Evolutionary conservation across 2,888 invertebrate species (phyloP).

Genomic region (Nomada flava): DNA sequence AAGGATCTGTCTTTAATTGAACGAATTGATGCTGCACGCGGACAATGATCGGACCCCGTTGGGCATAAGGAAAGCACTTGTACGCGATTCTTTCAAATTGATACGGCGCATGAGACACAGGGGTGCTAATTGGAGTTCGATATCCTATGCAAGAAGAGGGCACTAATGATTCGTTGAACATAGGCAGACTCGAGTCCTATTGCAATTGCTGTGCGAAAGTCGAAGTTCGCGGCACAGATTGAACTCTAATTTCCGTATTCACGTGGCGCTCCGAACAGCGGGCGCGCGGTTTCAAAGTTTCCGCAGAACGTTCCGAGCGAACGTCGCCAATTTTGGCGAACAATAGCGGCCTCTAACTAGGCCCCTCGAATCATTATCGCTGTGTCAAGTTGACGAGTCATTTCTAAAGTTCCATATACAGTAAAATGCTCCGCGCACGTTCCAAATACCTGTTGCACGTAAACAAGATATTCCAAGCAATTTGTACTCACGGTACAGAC

Average conservation of each 20-base stretch:
- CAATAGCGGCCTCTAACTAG: neutral
- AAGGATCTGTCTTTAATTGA: slow-evolving; percentile 41
- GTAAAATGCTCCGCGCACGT: neutral
- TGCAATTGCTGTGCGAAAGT: neutral
- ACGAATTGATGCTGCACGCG: neutral
- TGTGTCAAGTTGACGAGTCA: neutral
- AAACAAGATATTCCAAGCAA: neutral
- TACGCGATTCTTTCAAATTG: neutral
- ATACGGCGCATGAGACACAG: neutral
- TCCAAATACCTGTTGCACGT: neutral
- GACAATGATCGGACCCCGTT: neutral
- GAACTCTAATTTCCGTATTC: neutral
- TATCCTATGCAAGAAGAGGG: too few species aligned
- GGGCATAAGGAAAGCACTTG: neutral
- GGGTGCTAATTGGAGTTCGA: neutral
- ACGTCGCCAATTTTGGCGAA: neutral
- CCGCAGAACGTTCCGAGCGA: neutral
- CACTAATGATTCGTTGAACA: too few species aligned
- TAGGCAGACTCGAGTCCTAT: too few species aligned
- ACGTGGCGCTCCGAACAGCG: too few species aligned
- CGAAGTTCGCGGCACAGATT: accelerated
- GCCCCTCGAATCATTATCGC: neutral
- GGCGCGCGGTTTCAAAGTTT: neutral
- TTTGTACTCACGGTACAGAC: neutral
- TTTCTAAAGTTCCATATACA: neutral